Base-by-base conservation (phyloP, 2,113 vertebrate species). In the Clinocottus analis region DNA sequence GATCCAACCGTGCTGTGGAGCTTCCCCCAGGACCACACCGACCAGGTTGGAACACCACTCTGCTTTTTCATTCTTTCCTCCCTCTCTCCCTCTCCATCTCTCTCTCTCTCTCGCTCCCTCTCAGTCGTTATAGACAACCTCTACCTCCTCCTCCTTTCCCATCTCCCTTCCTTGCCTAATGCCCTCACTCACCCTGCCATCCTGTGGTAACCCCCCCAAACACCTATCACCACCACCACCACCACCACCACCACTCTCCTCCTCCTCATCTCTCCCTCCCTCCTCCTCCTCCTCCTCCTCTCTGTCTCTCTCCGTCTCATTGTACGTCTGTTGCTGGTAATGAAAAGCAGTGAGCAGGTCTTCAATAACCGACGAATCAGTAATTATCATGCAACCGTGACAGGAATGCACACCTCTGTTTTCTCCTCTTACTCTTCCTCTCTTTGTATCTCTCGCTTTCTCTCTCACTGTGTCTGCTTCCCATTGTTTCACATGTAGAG, bases 1-100 rank as follows among this genome's bases (percentile, higher is more conserved):
- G 98, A 99, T 97, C 98, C 98, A 88, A 95, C 95, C 95, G 95
- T 99, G 94, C 94, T 98, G 94, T 99, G 98, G 98, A 99, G 97
- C 95, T 99, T 99, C 96, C 98, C 98, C 84, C 96, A 98, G 96
- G 98, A 98, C 96, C 98, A 97, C 94, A 95, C 95, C 96, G 97
- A 99, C 95, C 97, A 99, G 98, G 98, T 99, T 96, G 95, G 97
- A 95, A 96, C 95, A 95, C 92, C 92, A 94, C 94, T 93, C 92
- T 93, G 94, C 95, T 95, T 93, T 92, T 90, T 91, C 90, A 69
- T 63, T 92, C 86, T 86, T 21, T 51, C 25, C 74, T 25, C 90
- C 83, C 65, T 16, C 56, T 25, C 62, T 25, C 49, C 61, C 65
- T 39, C 43, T n/a, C 90, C 83, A 65, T 17, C 58, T 25, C 62